Evolutionary conservation across 2,797 vertebrate species (phyloP).

Genomic region (Coregonus sp.): DNA sequence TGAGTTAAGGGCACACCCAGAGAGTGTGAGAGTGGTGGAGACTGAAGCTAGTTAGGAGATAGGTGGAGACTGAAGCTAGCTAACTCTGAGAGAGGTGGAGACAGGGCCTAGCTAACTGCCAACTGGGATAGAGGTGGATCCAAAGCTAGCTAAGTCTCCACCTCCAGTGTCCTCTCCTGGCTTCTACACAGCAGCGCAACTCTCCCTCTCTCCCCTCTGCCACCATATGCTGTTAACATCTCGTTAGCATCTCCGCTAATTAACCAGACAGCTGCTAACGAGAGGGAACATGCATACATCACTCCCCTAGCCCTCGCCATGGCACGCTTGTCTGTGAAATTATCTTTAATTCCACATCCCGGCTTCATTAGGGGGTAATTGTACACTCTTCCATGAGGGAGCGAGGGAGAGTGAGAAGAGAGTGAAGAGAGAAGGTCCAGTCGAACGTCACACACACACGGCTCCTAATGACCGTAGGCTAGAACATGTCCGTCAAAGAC

Average conservation of each 20-base stretch:
- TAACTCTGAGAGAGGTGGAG: background rate
- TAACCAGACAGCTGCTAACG: slow-evolving; percentile 87
- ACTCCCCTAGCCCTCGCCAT: slow-evolving; percentile 67
- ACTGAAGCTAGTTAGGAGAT: too few species aligned
- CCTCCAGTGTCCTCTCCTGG: slow-evolving; percentile 4
- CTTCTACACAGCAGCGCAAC: slow-evolving; percentile 8
- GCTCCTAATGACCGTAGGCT: slow-evolving; percentile 49
- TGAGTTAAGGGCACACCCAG: too few species aligned
- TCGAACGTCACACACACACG: slow-evolving; percentile 18
- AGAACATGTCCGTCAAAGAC: slow-evolving; percentile 34
- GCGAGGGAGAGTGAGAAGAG: background rate
- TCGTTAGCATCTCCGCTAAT: slow-evolving; percentile 86
- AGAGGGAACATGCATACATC: slow-evolving; percentile 73
- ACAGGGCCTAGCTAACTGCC: background rate
- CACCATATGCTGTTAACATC: slow-evolving; percentile 77
- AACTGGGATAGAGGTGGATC: background rate
- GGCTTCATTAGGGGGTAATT: slow-evolving; percentile 78
- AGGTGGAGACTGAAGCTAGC: too few species aligned
- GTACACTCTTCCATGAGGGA: slow-evolving; percentile 12
- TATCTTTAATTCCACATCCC: slow-evolving; percentile 76
- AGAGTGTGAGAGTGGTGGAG: too few species aligned
- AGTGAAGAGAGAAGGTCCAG: background rate
- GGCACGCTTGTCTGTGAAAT: slow-evolving; percentile 78
- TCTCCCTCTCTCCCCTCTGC: slow-evolving; percentile 29
- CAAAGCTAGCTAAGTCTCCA: background rate